These are phyloP conservation scores for Mareca penelope DNA, from an alignment of 2,797 vertebrate genomes.

Conservation along the genomic window DNA sequence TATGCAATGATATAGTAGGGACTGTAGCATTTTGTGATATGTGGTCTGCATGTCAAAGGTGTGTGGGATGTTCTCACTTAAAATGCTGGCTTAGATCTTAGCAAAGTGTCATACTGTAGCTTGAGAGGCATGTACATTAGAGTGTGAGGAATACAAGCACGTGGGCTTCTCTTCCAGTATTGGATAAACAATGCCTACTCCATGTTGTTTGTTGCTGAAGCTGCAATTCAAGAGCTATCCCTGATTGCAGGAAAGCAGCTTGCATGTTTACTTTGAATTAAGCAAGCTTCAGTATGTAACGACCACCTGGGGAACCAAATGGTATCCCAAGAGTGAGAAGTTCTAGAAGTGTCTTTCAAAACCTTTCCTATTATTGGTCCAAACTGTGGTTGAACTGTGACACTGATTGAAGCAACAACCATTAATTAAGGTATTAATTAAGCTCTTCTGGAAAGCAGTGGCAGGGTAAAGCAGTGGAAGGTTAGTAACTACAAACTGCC, in stretches of 20 bases:
- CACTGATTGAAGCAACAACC: neutral
- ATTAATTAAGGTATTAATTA: neutral
- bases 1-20: neutral
- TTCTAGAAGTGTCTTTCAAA: neutral
- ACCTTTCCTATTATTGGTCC: neutral
- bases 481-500: neutral
- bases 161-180: neutral
- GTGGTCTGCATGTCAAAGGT: neutral
- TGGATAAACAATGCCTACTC: neutral
- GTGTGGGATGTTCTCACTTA: neutral
- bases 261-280: neutral
- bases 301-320: neutral
- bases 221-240: neutral
- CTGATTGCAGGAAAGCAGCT: neutral
- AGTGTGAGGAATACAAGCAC: neutral
- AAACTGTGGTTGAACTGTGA: neutral
- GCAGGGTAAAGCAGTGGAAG: too few species aligned
- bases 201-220: neutral
- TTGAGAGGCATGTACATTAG: neutral
- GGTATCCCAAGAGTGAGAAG: neutral
- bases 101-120: neutral
- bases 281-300: neutral
- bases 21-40: neutral
- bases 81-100: slow-evolving; percentile 13
- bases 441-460: neutral